Conservation (phyloP, 1,140 invertebrate genomes). For the Limonius californicus region DNA sequence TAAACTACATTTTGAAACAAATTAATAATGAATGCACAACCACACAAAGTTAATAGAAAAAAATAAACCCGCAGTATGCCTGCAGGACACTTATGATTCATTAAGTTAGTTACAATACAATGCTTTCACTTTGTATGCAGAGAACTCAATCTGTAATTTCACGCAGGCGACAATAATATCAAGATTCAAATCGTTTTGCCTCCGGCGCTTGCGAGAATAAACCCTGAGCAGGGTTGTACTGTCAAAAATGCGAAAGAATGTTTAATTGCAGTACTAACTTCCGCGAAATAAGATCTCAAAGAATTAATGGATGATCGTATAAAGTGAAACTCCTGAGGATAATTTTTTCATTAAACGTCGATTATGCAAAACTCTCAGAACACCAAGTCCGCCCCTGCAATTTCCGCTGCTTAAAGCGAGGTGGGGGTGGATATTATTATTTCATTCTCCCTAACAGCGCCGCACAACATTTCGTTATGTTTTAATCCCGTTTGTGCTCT, state of each 20-base stretch:
- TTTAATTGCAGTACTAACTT: too few relatives aligned
- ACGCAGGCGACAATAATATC: constrained; percentile 39
- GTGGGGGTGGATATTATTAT: constrained; percentile 2
- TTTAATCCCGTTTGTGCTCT: constrained; percentile 21
- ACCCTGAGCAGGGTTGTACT: neutral
- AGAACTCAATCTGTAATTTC: constrained; percentile 38
- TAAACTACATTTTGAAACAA: too few relatives aligned
- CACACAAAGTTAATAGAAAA: too few relatives aligned
- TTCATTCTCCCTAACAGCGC: constrained; percentile 12
- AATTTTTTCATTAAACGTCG: neutral
- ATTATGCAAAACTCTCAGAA: neutral
- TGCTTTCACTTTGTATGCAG: constrained; percentile 33
- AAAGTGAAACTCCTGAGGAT: too few relatives aligned
- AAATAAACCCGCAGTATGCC: too few relatives aligned
- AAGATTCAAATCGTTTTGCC: constrained; percentile 38
- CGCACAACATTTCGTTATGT: constrained; percentile 18
- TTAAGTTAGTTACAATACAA: constrained; percentile 32
- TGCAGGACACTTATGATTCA: constrained; percentile 17
- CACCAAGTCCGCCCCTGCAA: neutral
- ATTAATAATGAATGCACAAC: too few relatives aligned
- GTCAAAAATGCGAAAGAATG: too few relatives aligned
- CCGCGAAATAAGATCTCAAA: too few relatives aligned
- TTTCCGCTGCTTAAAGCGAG: neutral
- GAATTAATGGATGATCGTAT: too few relatives aligned
- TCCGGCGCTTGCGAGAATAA: neutral